Evolutionary conservation across 2,888 invertebrate species (phyloP).

Genomic region (Coelinius sp.): DNA sequence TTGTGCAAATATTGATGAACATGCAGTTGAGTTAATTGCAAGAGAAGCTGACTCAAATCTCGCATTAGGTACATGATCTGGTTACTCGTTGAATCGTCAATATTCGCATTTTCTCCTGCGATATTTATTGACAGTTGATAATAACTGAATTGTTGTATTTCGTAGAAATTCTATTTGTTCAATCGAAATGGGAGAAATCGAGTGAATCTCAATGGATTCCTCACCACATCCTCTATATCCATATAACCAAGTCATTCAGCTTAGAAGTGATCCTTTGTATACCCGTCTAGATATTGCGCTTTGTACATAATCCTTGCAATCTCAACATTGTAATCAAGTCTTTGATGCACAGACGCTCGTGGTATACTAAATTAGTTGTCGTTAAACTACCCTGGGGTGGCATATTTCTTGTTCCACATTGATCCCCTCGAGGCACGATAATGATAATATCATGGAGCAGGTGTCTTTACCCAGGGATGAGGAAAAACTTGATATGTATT

Average conservation of each 20-base stretch:
- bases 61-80: no score
- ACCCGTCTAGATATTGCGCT: slow-evolving; percentile 40
- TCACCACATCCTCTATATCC: not conserved
- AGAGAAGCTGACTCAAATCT: no score
- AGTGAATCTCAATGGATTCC: not conserved
- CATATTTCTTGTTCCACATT: not conserved
- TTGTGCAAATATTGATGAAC: no score
- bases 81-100: no score
- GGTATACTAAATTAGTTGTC: slow-evolving; percentile 29
- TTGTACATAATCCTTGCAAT: slow-evolving; percentile 51
- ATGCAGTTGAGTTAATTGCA: no score
- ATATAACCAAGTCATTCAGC: not conserved
- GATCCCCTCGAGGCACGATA: not conserved
- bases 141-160: no score
- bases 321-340: slow-evolving; percentile 55
- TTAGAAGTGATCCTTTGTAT: slow-evolving; percentile 1
- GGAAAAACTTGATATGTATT: not conserved
- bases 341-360: slow-evolving; percentile 47
- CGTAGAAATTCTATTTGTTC: not conserved
- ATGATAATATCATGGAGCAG: not conserved
- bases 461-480: not conserved
- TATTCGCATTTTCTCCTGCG: no score
- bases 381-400: not conserved
- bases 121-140: no score
- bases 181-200: not conserved